Base-by-base conservation (phyloP, 2,797 vertebrate genomes). In the Falco columbarius region DNA sequence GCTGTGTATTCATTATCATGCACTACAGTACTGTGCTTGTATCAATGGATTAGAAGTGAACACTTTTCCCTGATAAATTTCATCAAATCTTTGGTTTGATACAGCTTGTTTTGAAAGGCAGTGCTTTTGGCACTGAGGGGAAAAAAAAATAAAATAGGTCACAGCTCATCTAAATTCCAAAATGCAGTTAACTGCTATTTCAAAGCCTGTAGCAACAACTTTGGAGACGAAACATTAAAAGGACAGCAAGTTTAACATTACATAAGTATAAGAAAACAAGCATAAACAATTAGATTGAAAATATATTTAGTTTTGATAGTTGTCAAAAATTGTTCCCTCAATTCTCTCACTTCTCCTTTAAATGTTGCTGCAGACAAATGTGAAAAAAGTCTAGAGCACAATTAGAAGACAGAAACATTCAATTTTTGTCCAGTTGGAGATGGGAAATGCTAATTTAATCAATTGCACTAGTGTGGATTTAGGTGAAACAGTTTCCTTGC, bases 81-180 rank as follows among this genome's bases (percentile, higher is more conserved):
- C 23, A 79, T 49, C 26, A 81, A 58, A 65, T 63, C 42, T 76
- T 71, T 81, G 34, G 76, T 88, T 94, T 72, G 40, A 66, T 72
- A 32, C 42, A 77, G 34, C 52, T 90, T 89, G 32, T 90, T 94
- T 93, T 80, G 67, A 86, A 95, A 91, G 36, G 58, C 32, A 74
- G 19, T 91, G 56, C 36, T 91, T 91, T 94, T 71, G 66, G 66
- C 66, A 77, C 10, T 38, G 27, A 21, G 26, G 27, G 17, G 2
- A 9, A 11, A 62, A 38, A 67, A 54, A 67, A 59, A 38, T 21
- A 75, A 95, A 95, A 72, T 90, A 93, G 81, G 90, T 86, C 90
- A 86, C 38, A 80, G 63, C 63, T 97, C 49, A 93, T 95, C 75
- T 93, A 86, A 90, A 95, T 94, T 95, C 76, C 67, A 88, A 90